phyloP scores from a whole-genome alignment of 2,888 invertebrate genomes.

The Rhingia campestris region DNA sequence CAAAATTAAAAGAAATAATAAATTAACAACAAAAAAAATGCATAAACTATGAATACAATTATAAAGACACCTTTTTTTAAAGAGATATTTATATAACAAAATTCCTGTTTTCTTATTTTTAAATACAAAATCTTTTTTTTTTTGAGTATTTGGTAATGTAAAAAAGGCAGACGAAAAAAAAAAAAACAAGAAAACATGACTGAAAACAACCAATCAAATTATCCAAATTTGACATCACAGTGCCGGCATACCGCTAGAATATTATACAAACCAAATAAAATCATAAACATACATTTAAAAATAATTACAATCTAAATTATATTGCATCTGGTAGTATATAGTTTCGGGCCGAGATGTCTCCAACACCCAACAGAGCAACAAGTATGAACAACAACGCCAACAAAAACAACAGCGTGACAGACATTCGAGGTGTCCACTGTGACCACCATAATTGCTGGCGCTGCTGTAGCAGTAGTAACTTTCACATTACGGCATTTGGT shows the following conservation, averaged over 20 bases:
- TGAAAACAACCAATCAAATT: slow-evolving; percentile 34
- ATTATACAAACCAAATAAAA: slow-evolving; percentile 2
- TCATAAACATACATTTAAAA: slow-evolving; percentile 29
- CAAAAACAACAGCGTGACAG: slow-evolving; percentile 35
- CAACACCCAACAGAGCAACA: slow-evolving; percentile 65
- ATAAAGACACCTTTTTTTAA: slow-evolving; percentile 10
- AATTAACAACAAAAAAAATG: slow-evolving; percentile 52
- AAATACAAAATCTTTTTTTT: slow-evolving; percentile 54
- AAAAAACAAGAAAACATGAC: slow-evolving; percentile 7
- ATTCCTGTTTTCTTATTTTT: slow-evolving; percentile 37
- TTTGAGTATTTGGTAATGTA: slow-evolving; percentile 71
- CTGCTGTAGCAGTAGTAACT: slow-evolving; percentile 70
- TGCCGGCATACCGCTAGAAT: slow-evolving; percentile 51
- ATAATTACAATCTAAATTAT: slow-evolving; percentile 45
- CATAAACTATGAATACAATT: slow-evolving; percentile 15
- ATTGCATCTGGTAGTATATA: slow-evolving; percentile 61
- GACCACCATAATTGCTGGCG: slow-evolving; percentile 70
- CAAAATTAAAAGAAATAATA: slow-evolving; percentile 24
- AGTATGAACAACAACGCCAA: slow-evolving; percentile 72
- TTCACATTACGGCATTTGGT: slow-evolving; percentile 74
- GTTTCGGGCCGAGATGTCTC: slow-evolving; percentile 62
- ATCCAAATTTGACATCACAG: slow-evolving; percentile 54
- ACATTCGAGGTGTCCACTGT: slow-evolving; percentile 46
- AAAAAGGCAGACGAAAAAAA: background rate
- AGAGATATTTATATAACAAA: slow-evolving; percentile 31